A percentile compares a stretch with the other conserved stretches of the same genome.
Evolutionary conservation across 2,113 vertebrate genomes (phyloP).

Genomic region (Periophthalmodon schlosseri): DNA sequence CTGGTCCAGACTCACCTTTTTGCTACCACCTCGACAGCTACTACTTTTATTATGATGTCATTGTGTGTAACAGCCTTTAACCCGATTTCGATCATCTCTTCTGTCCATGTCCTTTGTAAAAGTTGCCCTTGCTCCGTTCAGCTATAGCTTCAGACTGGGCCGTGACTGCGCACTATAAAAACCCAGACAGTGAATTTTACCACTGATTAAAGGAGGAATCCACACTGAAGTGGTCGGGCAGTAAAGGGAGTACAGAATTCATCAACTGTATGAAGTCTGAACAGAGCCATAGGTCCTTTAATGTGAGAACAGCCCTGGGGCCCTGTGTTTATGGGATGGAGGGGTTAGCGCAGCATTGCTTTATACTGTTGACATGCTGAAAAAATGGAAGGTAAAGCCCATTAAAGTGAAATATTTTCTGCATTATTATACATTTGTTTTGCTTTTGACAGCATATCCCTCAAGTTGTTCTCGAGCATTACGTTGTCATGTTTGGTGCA

Average conservation of each 20-base stretch:
- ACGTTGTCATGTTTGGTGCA: background rate
- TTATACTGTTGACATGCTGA: too few species aligned
- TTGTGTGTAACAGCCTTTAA: background rate
- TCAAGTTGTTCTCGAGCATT: too few species aligned
- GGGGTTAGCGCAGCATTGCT: background rate
- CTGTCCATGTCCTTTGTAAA: constrained; percentile 29
- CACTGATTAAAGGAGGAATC: constrained; percentile 41
- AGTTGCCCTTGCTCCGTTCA: constrained; percentile 31
- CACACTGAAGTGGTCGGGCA: constrained; percentile 44
- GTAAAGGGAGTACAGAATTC: constrained; percentile 46
- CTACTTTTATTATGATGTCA: background rate
- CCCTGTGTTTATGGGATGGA: background rate
- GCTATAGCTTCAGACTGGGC: constrained; percentile 38
- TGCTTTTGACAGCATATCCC: too few species aligned
- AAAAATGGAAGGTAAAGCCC: background rate
- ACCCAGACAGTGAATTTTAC: constrained; percentile 44
- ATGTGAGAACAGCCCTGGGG: too few species aligned
- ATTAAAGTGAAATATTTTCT: background rate
- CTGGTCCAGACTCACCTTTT: background rate
- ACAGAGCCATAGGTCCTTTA: background rate
- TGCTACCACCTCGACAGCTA: background rate
- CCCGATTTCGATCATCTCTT: constrained; percentile 2
- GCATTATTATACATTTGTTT: background rate
- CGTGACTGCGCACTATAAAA: constrained; percentile 54
- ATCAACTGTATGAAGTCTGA: background rate